phyloP scores from a whole-genome alignment of 2,113 vertebrate genomes.

The Saccopteryx bilineata region DNA sequence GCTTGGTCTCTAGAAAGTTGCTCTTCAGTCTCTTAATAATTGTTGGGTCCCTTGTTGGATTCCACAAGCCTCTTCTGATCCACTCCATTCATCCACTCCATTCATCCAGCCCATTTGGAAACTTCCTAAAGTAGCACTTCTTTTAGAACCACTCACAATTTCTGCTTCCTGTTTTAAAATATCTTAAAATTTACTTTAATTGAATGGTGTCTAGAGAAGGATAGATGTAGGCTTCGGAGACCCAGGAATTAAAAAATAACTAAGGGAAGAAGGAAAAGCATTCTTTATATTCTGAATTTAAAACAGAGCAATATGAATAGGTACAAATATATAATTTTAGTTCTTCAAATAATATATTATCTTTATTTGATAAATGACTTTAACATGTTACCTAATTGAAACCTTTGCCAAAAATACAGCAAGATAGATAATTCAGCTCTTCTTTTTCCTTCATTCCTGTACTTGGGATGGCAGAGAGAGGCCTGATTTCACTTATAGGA shows the following conservation, averaged over 20 bases:
- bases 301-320: not conserved
- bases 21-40: not conserved
- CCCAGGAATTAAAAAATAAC: not conserved
- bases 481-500: not conserved
- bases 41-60: not conserved
- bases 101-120: slow-evolving; percentile 6
- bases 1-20: not conserved
- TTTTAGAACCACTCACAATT: slow-evolving; percentile 13
- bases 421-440: not conserved
- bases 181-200: slow-evolving; percentile 61
- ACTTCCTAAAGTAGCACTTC: slow-evolving; percentile 25
- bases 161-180: slow-evolving; percentile 59
- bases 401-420: not conserved
- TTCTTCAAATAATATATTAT: not conserved
- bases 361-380: slow-evolving; percentile 38
- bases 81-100: not conserved
- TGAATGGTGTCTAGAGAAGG: slow-evolving; percentile 48
- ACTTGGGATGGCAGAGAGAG: not conserved
- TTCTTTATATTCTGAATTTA: slow-evolving; percentile 39
- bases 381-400: not conserved
- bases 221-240: slow-evolving; percentile 14
- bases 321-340: not conserved
- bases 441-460: not conserved
- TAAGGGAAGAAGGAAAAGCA: slow-evolving; percentile 9
- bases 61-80: not conserved